phyloP scores from a whole-genome alignment of 2,797 vertebrate genomes.

The Amblyraja radiata region DNA sequence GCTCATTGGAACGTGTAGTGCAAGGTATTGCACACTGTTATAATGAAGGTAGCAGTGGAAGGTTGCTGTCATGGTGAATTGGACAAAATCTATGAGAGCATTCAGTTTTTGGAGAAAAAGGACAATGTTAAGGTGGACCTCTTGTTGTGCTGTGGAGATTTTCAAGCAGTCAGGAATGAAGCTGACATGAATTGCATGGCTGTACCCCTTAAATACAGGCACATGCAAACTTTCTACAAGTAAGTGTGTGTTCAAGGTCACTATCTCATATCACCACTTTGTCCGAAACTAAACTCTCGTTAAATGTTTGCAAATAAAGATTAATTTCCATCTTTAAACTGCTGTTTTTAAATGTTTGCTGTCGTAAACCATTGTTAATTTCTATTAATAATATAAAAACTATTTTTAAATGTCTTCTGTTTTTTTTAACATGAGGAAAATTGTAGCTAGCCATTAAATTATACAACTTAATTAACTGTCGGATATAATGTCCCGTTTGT shows the following conservation, averaged over 20 bases:
- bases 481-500: neutral
- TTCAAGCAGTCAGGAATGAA: slow-evolving; percentile 91
- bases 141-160: slow-evolving; percentile 91
- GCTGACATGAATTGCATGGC: slow-evolving; percentile 93
- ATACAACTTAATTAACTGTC: neutral
- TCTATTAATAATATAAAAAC: neutral
- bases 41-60: slow-evolving; percentile 90
- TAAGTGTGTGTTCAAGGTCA: slow-evolving; percentile 50
- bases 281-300: neutral
- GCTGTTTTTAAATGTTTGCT: neutral
- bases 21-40: slow-evolving; percentile 35
- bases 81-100: slow-evolving; percentile 92
- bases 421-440: neutral
- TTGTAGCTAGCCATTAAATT: neutral
- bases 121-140: slow-evolving; percentile 75
- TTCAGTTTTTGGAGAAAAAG: slow-evolving; percentile 72
- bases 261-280: neutral
- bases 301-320: neutral
- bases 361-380: neutral
- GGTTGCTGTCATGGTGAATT: slow-evolving; percentile 94
- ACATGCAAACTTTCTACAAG: slow-evolving; percentile 93
- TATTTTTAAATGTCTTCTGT: neutral
- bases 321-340: neutral
- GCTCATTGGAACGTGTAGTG: neutral
- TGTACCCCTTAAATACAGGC: slow-evolving; percentile 81